Base-by-base conservation (phyloP, 2,888 invertebrate species). In the Lithophane ornitopus region DNA sequence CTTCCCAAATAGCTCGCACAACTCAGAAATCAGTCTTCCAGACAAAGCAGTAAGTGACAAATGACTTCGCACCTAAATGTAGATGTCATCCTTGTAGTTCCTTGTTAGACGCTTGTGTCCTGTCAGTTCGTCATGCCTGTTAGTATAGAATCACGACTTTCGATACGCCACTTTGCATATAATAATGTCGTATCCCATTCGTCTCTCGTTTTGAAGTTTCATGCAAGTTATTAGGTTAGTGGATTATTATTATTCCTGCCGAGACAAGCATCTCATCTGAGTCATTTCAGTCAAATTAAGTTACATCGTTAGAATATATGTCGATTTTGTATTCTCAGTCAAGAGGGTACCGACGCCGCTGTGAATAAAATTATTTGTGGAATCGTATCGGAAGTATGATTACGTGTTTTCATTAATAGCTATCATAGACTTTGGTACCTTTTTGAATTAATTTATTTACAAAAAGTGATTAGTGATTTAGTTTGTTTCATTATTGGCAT, bases 31-130 rank as follows among this genome's bases (percentile, higher is more conserved):
- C 77, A 93, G 92, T 76, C 87, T 92, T n/a, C 90, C 92, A 49
- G 95, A 95, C 41, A 95, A 94, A 91, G 91, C 95, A 74, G 96
- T 96, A 88, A 95, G 95, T 94, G 74, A 52, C 44, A 79, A 74
- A 44, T 68, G n/a, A 78, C 58, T 81, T 68, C 71, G 78, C 79
- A 86, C 81, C 67, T 49, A 73, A 76, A 73, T 80, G 82, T 89
- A 89, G 79, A 86, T 86, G 78, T 80, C 73, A 69, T 80, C 46
- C 76, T 85, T 67, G 81, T 83, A 85, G 80, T 70, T 80, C 71
- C 71, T 79, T 75, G 74, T 87, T 90, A 88, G 85, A 84, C 65
- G 91, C 90, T 92, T 91, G 72, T 89, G 77, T 85, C 78, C 72
- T 87, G 65, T 82, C 77, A 65, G 68, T 81, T 73, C 80, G 80